phyloP scores from a whole-genome alignment of 2,113 vertebrate species.

The Lophochroa leadbeateri region DNA sequence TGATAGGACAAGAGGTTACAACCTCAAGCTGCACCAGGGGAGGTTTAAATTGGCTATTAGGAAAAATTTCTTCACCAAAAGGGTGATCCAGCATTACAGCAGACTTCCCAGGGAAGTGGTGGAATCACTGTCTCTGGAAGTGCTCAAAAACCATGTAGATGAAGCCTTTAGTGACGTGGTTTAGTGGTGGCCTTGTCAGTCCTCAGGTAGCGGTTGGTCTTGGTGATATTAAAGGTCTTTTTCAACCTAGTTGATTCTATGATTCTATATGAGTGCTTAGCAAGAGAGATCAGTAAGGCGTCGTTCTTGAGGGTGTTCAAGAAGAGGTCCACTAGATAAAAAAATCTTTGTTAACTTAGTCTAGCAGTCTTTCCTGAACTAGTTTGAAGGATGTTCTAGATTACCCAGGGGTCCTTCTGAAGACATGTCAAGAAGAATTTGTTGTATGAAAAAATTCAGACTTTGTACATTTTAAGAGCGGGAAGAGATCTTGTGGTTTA shows the following conservation, averaged over 20 bases:
- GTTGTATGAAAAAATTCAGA: background rate
- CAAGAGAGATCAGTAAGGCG: background rate
- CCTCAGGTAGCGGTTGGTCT: background rate
- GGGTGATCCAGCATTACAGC: background rate
- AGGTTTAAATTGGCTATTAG: background rate
- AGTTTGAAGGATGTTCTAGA: background rate
- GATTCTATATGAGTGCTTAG: background rate
- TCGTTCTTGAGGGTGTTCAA: accelerated
- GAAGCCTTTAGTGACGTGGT: background rate
- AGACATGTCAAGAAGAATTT: background rate
- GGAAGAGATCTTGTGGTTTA: background rate
- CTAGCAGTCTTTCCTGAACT: background rate
- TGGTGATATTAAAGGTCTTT: background rate
- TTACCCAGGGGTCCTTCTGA: background rate
- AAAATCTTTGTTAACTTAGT: background rate
- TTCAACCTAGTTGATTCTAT: background rate
- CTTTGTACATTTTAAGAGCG: background rate
- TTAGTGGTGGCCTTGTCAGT: background rate
- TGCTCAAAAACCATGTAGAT: background rate
- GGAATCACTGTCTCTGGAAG: background rate
- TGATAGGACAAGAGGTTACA: background rate
- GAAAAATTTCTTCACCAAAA: background rate
- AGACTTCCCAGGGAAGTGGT: background rate
- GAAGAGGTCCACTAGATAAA: background rate
- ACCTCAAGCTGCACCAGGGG: background rate